phyloP scores from a whole-genome alignment of 2,797 vertebrate species.

The Arrhamphus sclerolepis region DNA sequence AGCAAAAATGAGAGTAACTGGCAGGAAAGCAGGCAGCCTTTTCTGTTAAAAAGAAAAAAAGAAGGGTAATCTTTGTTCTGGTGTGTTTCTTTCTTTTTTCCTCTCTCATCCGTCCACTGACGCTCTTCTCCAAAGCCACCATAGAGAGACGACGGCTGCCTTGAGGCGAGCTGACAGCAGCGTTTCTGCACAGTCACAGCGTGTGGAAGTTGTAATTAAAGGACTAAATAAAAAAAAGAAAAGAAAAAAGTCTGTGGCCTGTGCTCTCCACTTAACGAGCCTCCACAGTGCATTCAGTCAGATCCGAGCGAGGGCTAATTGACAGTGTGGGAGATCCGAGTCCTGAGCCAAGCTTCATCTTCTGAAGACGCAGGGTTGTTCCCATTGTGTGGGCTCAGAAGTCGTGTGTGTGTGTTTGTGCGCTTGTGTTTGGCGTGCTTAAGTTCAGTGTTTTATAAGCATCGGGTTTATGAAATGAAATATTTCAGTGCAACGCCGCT shows the following conservation, averaged over 20 bases:
- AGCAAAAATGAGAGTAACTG: no score
- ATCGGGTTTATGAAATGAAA: slow-evolving; percentile 25
- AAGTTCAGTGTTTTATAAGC: slow-evolving; percentile 28
- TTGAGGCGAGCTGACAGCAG: slow-evolving; percentile 35
- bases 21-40: slow-evolving; percentile 20
- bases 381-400: slow-evolving; percentile 51
- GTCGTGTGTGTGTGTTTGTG: not conserved
- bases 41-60: slow-evolving; percentile 55
- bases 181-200: slow-evolving; percentile 55
- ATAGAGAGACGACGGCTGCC: slow-evolving; percentile 38
- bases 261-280: slow-evolving; percentile 60
- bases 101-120: slow-evolving; percentile 53
- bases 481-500: slow-evolving; percentile 4
- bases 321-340: slow-evolving; percentile 72
- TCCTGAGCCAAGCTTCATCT: slow-evolving; percentile 56
- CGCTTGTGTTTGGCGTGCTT: slow-evolving; percentile 29
- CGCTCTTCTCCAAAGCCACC: slow-evolving; percentile 46
- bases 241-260: slow-evolving; percentile 71
- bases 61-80: slow-evolving; percentile 62
- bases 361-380: slow-evolving; percentile 52
- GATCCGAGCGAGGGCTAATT: slow-evolving; percentile 63
- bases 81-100: no score
- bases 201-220: slow-evolving; percentile 79
- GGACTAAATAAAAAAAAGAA: slow-evolving; percentile 70
- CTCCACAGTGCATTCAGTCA: slow-evolving; percentile 56